A percentile compares a stretch with the other conserved stretches of the same genome.
These are phyloP conservation scores for Ennomos quercinarius DNA, from an alignment of 2,888 invertebrate genomes.

Conservation along the genomic window DNA sequence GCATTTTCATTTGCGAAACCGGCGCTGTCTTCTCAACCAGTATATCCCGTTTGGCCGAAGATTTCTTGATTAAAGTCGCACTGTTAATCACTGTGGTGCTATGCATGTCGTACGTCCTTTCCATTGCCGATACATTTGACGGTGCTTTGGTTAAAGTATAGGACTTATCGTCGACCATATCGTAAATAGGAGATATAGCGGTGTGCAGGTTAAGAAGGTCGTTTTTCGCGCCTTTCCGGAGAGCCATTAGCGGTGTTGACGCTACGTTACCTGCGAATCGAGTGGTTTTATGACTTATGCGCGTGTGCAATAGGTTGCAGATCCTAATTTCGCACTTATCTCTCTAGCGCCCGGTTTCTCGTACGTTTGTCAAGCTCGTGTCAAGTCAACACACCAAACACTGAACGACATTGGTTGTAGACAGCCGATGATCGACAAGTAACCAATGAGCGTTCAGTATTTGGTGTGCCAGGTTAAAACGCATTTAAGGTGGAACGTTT, in stretches of 20 bases:
- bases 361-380: no score
- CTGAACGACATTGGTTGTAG: no score
- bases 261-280: slow-evolving; percentile 62
- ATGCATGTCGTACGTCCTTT: slow-evolving; percentile 58
- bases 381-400: no score
- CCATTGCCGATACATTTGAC: slow-evolving; percentile 46
- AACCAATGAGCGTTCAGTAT: no score
- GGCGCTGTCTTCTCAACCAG: slow-evolving; percentile 53
- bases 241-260: slow-evolving; percentile 70
- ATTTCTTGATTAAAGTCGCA: slow-evolving; percentile 66
- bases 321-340: no score
- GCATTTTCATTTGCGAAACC: slow-evolving; percentile 45
- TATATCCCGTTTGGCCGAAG: slow-evolving; percentile 67
- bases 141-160: slow-evolving; percentile 60
- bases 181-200: slow-evolving; percentile 79
- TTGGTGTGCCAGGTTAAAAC: no score
- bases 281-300: neutral
- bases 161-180: slow-evolving; percentile 66
- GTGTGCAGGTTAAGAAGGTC: slow-evolving; percentile 68
- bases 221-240: slow-evolving; percentile 56
- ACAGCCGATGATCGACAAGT: no score
- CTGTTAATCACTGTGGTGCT: slow-evolving; percentile 69
- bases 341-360: no score
- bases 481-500: no score
- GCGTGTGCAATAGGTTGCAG: no score